A percentile compares a stretch with the other conserved stretches of the same genome.
phyloP scores from a whole-genome alignment of 2,797 vertebrate genomes.

The Macrochelys suwanniensis region DNA sequence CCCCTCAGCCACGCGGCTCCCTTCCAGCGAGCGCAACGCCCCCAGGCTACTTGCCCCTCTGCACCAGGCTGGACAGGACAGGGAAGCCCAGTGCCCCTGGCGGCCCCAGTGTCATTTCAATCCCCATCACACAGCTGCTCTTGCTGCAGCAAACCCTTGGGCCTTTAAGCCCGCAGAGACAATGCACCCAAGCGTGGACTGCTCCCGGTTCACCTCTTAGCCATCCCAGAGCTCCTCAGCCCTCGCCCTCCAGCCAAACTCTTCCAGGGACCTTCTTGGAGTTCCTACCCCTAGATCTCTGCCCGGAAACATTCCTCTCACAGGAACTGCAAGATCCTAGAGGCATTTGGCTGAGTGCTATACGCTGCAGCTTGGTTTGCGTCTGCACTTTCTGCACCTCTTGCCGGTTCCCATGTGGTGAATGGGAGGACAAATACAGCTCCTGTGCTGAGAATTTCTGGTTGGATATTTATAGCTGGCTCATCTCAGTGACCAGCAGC shows the following conservation, averaged over 20 bases:
- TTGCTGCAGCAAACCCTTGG: background rate
- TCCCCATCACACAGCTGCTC: background rate
- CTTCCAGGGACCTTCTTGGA: background rate
- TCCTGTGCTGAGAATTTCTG: background rate
- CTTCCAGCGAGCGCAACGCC: background rate
- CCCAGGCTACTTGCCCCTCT: background rate
- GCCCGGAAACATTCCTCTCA: too few relatives aligned
- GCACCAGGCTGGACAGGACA: background rate
- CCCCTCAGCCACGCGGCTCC: too few relatives aligned
- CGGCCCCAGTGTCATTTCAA: background rate
- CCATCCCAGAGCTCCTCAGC: background rate
- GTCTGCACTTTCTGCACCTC: background rate
- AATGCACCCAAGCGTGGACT: constrained; percentile 2
- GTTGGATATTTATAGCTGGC: background rate
- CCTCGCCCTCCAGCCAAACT: background rate
- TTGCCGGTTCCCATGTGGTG: background rate
- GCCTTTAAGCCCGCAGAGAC: background rate
- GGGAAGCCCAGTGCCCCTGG: background rate
- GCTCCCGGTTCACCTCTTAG: background rate
- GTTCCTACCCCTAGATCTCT: too few relatives aligned
- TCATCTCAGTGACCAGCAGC: background rate
- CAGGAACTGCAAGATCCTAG: too few relatives aligned
- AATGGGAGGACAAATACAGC: background rate
- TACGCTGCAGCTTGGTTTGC: background rate
- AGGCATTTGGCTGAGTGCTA: background rate